Base-by-base conservation (phyloP, 1,140 invertebrate species). In the Hyphantria cunea region DNA sequence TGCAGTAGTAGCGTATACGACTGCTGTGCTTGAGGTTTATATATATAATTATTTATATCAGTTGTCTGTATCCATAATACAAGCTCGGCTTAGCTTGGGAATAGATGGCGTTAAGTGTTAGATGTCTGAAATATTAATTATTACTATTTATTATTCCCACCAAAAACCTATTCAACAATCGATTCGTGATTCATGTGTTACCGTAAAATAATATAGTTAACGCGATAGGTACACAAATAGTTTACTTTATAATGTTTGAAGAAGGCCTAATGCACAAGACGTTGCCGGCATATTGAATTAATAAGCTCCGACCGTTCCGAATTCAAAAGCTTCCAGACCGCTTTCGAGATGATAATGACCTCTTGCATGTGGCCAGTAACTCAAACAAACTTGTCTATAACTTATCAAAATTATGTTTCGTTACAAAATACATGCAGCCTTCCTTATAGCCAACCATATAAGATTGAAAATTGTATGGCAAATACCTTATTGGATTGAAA, bases 321-420 rank as follows among this genome's bases (percentile, higher is more conserved):
- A 78, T 79, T 78, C 69, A 74, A 74, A 73, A 84, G 73, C 71
- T 54, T 71, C 67, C 55, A 69, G 52, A 52, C 52, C 55, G 71
- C 71, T 76, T 77, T 83, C 75, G 72, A 74, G 74, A 84, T 82
- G 63, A 81, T 80, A 80, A 84, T 76, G 73, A 80, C 71, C 78
- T 67, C 75, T 76, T 70, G 64, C 71, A 72, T 75, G 69, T 67
- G 77, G 72, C 68, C 73, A 80, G 75, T 84, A 81, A 81, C 76
- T 78, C 69, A 72, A 68, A 67, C 78, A 84, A 84, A 84, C 82
- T 82, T 80, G 69, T 66, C 60, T 78, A 59, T 69, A 61, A 50
- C 66, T 72, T 70, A 42, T 49, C 70, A 72, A 76, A 66, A 13
- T 49, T 61, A 63, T 13, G 50, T 42, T 61, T 48, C 41, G 8